Evolutionary conservation across 2,888 invertebrate species (phyloP), one percentile per base, ranked within the genome.

Genomic region (Syrphus vitripennis): DNA sequence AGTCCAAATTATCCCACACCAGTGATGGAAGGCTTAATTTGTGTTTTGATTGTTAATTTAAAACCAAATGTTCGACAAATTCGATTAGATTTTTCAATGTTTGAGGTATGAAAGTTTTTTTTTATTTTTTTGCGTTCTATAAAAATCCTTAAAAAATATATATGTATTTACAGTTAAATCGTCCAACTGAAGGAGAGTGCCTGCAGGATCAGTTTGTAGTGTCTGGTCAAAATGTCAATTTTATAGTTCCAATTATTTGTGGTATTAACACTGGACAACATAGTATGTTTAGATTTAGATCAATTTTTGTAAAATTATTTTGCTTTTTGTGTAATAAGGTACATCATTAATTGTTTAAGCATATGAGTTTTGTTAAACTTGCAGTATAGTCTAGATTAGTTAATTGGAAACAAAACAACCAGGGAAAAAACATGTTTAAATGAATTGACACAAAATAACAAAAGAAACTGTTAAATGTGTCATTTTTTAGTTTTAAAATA

Each of bases 261-360:
- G 97, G 97, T 19, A 94, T 95, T 48, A 96, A 96, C 90, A 95
- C 95, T 0, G 96, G 96, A 14, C 96, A 96, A 90, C 96, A 96
- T 89, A 92, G 97, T 96, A 93, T 93, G 90, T 89, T 37, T 0
- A 21, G 2, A 48, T 6, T 40, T 40, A 6, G 16, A 34, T 10
- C 31, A 5, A 34, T 0, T 57, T n/a, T 40, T 14, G 21, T 5
- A 1, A 42, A 10, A 16, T 19, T 53, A 16, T 14, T 31, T 4
- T 7, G 31, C 4, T n/a, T n/a, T n/a, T n/a, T n/a, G n/a, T n/a
- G n/a, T n/a, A n/a, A n/a, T n/a, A n/a, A n/a, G n/a, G n/a, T n/a
- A n/a, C n/a, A n/a, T n/a, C n/a, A n/a, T n/a, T n/a, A n/a, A n/a
- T n/a, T n/a, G n/a, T n/a, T n/a, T n/a, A n/a, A n/a, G n/a, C n/a